Evolutionary conservation across 1,140 invertebrate species (phyloP), one percentile per base, ranked within the genome.

Genomic region (Rhyzopertha dominica): DNA sequence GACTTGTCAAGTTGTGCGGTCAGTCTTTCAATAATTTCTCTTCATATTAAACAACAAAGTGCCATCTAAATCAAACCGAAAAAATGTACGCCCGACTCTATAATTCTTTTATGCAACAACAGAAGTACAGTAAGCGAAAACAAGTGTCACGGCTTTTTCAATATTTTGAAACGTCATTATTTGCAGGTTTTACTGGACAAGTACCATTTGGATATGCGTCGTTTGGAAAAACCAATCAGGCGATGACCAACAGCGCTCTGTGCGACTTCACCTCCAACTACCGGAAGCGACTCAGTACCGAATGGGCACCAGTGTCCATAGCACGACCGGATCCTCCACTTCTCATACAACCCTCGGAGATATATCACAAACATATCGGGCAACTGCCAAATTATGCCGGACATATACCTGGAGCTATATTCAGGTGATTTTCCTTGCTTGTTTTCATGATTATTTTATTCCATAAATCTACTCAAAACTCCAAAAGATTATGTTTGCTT

Each of bases 331-430:
- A 77, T 54, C 72, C 70, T 2, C 74, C 72, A 1, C 54, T 74
- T 8, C 24, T 68, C 9, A 67, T 73, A 18, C 58, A 70, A 53
- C 67, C 73, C 4, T 66, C 69, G 16, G 70, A 79, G 56, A 76
- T 85, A 23, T 85, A 85, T 47, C 78, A 80, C 53, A 78, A 79
- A 44, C 75, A 84, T 44, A 73, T 80, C 24, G 81, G 82, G 8
- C 74, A 84, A 68, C 58, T 86, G 38, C 83, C 83, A 0, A 81
- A 81, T 59, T 87, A 87, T 63, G 73, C 74, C 3, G 83, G 82
- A 1, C 82, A 87, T 53, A 76, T 86, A 34, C 83, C 83, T 1
- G 83, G 83, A 28, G 72, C 72, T 36, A 70, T 73, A 47, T 82
- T 79, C 56, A 78, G 78, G 78, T 80, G 62, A 55, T 17, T 35